Evolutionary conservation across 2,797 vertebrate genomes (phyloP), one percentile per base, ranked within the genome.

Genomic region (Etheostoma perlongum): DNA sequence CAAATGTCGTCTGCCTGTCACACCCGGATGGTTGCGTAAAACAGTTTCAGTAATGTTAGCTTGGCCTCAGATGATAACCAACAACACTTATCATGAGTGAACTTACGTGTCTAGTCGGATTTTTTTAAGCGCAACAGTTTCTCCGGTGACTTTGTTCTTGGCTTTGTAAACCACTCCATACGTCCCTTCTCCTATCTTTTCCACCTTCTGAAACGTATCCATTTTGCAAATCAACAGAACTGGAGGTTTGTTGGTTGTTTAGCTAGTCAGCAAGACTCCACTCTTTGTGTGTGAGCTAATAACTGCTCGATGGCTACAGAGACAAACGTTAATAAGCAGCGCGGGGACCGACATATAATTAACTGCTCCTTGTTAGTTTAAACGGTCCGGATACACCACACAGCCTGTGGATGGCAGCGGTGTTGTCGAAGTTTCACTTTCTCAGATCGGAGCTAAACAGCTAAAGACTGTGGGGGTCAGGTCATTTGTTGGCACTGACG

Each of bases 101-200:
- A 93, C 97, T 97, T 93, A 98, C 97, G 97, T 97, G 93, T 99
- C 97, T 15, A 99, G 91, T 2, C 97, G 91, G 92, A 99, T 99
- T 83, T 98, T 99, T 92, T 99, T 99, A 3, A 99, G 95, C 19
- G 97, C 97, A n/a, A 99, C 97, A 27, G 97, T 97, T 85, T 99
- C 97, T 67, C 97, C 97, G 0, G 97, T 98, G 79, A 96, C 74
- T 90, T 98, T 97, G 90, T 98, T 97, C 84, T 96, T 97, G 14
- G 97, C 97, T 88, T 99, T 99, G 77, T 99, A 99, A 60, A 98
- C 97, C 69, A 98, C 97, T 14, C 97, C 97, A 58, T 99, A 99
- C 25, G 97, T 99, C 55, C 97, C 97, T 72, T 99, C 97, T 57
- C 97, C 97, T 61, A 99, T 98, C 94, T 99, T 99, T 77, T 99